Evolutionary conservation across 2,888 invertebrate genomes (phyloP), one percentile per base, ranked within the genome.

Genomic region (Exocentrus adspersus): DNA sequence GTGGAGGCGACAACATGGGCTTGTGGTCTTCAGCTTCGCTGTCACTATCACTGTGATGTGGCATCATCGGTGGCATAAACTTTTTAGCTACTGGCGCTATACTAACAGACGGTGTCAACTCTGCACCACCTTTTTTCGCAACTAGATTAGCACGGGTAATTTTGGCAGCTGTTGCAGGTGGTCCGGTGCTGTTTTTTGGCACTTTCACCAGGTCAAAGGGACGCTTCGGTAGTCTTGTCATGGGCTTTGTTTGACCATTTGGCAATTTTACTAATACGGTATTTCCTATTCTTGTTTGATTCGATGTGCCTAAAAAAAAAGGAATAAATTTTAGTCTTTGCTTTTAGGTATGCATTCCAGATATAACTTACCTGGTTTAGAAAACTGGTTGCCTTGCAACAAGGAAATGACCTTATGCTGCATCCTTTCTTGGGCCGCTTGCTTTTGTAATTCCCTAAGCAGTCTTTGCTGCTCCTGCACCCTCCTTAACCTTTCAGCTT

Each of bases 401-500:
- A 92, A 80, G 42, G 91, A 90, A 71, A 92, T 84, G 43, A 92
- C 91, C 75, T 89, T 87, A 69, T 86, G 86, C 78, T 92, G 91
- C 70, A 90, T 89, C 60, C 89, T 83, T 79, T 90, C 92, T 54
- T 92, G 86, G 30, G 90, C 90, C 71, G 92, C 91, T 80, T 93
- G 92, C 72, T 91, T 87, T 81, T 93, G 92, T 46, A 92, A 90
- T 83, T 94, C 93, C 75, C 93, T 86, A 59, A 94, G 89, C 41
- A 93, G 89, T 75, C 91, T 87, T 76, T 94, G 94, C 74, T 94
- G 93, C 73, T 93, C 94, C 77, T 94, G 94, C 9, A 94, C 93
- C 50, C 94, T 85, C 2, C 92, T 88, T 71, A 94, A 85, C 79
- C 94, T 87, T 82, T 97, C 97, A 69, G 93, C 92, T 85, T 98